Conservation (phyloP, 64 coral and sea anemone genomes). For the Trachythela sp. region DNA sequence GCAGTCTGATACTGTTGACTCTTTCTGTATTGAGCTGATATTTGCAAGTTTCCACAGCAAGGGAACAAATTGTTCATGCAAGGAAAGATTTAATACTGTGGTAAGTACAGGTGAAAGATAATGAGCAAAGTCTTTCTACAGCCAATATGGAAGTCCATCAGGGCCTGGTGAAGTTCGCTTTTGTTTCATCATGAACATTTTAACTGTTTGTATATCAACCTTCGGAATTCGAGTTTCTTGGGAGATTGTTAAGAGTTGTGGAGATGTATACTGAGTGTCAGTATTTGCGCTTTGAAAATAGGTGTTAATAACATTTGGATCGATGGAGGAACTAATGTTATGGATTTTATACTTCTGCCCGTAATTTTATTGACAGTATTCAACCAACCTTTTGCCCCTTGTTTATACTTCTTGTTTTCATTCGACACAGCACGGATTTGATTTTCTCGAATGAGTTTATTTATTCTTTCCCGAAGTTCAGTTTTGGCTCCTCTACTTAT, state of each 20-base stretch:
- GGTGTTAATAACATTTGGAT: not conserved
- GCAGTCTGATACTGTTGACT: conserved; percentile 10
- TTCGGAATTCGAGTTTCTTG: not conserved
- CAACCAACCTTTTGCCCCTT: too few species aligned
- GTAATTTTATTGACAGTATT: too few species aligned
- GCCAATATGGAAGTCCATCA: not conserved
- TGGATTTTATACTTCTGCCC: too few species aligned
- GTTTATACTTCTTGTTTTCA: too few species aligned
- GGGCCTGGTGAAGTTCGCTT: not conserved
- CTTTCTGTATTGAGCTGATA: conserved; percentile 21
- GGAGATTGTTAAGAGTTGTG: not conserved
- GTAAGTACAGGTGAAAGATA: not conserved
- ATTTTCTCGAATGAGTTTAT: too few species aligned
- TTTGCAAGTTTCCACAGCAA: too few species aligned
- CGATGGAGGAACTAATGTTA: too few species aligned
- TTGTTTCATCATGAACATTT: conserved; percentile 9
- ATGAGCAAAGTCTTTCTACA: conserved; percentile 1
- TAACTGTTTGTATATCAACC: not conserved
- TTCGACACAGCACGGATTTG: too few species aligned
- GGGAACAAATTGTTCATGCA: conserved; percentile 12
- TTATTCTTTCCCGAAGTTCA: too few species aligned
- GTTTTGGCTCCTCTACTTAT: too few species aligned
- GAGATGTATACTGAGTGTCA: not conserved
- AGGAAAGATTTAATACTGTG: not conserved
- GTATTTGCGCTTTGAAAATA: not conserved